These are phyloP conservation scores for Microtus pennsylvanicus DNA, from an alignment of 2,113 vertebrate species.

Conservation along the genomic window DNA sequence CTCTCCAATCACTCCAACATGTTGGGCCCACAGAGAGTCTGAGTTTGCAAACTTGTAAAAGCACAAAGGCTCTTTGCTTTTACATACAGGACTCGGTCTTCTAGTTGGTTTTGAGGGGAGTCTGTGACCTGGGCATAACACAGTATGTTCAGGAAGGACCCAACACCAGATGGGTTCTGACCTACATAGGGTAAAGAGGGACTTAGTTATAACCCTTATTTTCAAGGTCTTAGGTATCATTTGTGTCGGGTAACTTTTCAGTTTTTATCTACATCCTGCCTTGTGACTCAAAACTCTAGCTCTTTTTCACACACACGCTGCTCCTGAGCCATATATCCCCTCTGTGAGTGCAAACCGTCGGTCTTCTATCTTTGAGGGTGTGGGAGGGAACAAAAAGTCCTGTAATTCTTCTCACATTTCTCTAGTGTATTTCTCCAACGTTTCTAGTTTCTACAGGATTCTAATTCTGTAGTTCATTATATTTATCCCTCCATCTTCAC, in stretches of 20 bases:
- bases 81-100: too few relatives aligned
- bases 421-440: not conserved
- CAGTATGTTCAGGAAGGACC: not conserved
- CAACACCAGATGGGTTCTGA: not conserved
- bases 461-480: not conserved
- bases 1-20: too few relatives aligned
- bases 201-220: not conserved
- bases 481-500: not conserved
- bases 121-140: too few relatives aligned
- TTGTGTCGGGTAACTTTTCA: not conserved
- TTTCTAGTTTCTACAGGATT: not conserved
- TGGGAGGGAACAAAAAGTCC: not conserved
- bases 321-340: fast-evolving
- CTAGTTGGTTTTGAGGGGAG: too few relatives aligned
- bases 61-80: too few relatives aligned
- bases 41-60: too few relatives aligned
- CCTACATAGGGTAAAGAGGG: not conserved
- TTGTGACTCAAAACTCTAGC: not conserved
- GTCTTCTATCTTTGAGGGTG: not conserved
- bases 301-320: not conserved
- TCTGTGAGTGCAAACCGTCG: not conserved
- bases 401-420: not conserved
- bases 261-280: not conserved
- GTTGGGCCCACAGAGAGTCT: too few relatives aligned
- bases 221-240: fast-evolving